Evolutionary conservation across 2,113 vertebrate species (phyloP).

Genomic region (Dinomys branickii): DNA sequence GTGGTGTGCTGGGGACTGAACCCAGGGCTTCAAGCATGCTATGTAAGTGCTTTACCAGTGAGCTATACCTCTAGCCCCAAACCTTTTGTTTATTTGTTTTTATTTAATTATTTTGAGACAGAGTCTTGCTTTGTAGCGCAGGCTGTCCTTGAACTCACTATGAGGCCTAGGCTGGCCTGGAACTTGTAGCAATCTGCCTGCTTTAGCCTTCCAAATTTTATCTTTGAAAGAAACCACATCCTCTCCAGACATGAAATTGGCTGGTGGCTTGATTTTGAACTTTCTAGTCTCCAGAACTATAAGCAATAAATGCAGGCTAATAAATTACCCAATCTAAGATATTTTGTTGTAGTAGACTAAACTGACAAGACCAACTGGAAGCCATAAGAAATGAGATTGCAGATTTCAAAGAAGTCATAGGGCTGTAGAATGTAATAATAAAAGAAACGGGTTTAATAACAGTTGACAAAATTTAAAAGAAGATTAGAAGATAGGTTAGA

Average conservation of each 20-base stretch:
- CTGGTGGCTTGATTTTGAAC: neutral
- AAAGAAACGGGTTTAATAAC: neutral
- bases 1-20: neutral
- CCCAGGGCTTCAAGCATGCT: neutral
- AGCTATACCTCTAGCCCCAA: neutral
- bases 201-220: neutral
- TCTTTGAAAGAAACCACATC: neutral
- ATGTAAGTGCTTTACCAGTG: neutral
- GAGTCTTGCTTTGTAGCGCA: neutral
- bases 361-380: neutral
- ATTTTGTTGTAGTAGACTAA: neutral
- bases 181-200: too few relatives aligned
- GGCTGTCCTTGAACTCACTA: neutral
- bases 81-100: neutral
- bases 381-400: neutral
- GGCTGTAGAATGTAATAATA: neutral
- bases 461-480: neutral
- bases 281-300: neutral
- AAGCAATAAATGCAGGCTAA: neutral
- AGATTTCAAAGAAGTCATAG: neutral
- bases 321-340: neutral
- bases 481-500: neutral
- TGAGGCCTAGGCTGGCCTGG: neutral
- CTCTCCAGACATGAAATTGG: neutral
- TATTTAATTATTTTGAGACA: neutral